Percentiles rank a stretch among this genome's conserved stretches.
Conservation (phyloP, 2,888 invertebrate genomes). For the Hypena proboscidalis region DNA sequence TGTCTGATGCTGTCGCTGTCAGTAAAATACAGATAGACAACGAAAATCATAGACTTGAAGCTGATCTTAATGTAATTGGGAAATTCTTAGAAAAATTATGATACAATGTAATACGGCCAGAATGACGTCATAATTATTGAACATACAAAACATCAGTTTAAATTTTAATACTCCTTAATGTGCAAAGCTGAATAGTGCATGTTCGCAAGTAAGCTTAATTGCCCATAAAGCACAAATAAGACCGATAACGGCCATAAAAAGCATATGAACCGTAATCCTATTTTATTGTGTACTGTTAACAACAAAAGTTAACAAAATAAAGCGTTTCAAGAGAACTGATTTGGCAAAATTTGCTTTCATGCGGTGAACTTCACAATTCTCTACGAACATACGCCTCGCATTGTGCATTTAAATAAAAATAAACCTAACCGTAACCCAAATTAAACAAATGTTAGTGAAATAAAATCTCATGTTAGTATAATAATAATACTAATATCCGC, state of each 20-base stretch:
- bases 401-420: conserved; percentile 35
- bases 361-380: conserved; percentile 35
- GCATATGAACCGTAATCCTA: conserved; percentile 53
- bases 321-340: conserved; percentile 24
- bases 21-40: too few species aligned
- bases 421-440: conserved; percentile 24
- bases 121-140: too few species aligned
- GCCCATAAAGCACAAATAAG: conserved; percentile 55
- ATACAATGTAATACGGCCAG: too few species aligned
- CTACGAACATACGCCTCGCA: conserved; percentile 34
- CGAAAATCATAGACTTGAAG: too few species aligned
- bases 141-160: too few species aligned
- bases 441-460: conserved; percentile 24
- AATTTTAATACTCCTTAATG: too few species aligned
- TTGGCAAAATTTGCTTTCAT: conserved; percentile 27
- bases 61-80: too few species aligned
- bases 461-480: conserved; percentile 22
- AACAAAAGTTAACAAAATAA: conserved; percentile 27
- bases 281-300: conserved; percentile 45
- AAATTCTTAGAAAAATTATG: too few species aligned
- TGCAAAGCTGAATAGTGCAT: conserved; percentile 49
- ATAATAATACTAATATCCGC: too few species aligned
- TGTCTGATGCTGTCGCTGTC: too few species aligned
- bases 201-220: conserved; percentile 48
- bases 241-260: conserved; percentile 59